These are phyloP conservation scores for Dicyrtoma fusca DNA, from an alignment of 2,888 invertebrate species.

Conservation along the genomic window DNA sequence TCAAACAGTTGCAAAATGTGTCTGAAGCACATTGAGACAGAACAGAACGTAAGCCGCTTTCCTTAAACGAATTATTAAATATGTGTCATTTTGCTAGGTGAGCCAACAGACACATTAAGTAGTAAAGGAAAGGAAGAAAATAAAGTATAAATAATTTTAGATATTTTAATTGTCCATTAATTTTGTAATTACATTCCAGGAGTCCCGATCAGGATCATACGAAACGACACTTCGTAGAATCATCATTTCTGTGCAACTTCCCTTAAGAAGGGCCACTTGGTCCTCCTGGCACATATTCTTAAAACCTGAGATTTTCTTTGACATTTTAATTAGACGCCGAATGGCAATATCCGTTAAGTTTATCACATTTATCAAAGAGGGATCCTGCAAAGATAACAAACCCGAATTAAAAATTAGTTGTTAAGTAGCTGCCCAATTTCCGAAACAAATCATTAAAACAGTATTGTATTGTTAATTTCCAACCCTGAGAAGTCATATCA, in stretches of 20 bases:
- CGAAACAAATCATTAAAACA: no score
- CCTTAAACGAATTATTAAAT: no score
- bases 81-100: no score
- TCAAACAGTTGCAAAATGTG: no score
- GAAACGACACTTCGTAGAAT: conserved; percentile 89
- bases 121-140: background rate
- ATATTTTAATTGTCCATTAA: no score
- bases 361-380: conserved; percentile 76
- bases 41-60: no score
- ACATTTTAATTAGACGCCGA: conserved; percentile 70
- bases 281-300: conserved; percentile 93
- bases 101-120: no score
- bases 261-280: conserved; percentile 84
- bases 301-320: conserved; percentile 72
- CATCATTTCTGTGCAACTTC: conserved; percentile 96
- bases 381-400: conserved; percentile 51
- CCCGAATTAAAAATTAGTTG: background rate
- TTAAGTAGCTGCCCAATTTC: no score
- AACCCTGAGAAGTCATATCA: no score
- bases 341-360: conserved; percentile 92
- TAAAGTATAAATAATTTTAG: background rate
- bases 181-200: conserved; percentile 80
- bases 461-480: no score
- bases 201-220: conserved; percentile 84
- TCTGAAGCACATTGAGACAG: no score